Conservation (phyloP, 2,888 invertebrate genomes). For the Glyphotaelius pellucidus region DNA sequence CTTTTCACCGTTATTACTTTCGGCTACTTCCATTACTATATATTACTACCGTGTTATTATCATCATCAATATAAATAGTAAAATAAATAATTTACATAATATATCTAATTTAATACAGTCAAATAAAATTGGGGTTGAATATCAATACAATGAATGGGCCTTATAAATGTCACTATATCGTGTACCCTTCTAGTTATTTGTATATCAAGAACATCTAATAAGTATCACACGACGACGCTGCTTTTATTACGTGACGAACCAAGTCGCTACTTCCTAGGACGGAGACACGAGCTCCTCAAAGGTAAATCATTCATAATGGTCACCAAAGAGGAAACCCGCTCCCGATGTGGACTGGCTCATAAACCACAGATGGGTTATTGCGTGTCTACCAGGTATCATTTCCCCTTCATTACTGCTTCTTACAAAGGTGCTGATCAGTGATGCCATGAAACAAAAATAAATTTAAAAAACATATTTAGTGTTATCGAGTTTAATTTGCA, state of each 20-base stretch:
- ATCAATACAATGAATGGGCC: not conserved
- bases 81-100: no score
- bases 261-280: not conserved
- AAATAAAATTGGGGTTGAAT: not conserved
- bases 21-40: no score
- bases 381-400: not conserved
- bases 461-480: no score
- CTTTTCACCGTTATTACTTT: no score
- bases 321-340: not conserved
- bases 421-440: not conserved
- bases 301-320: constrained; percentile 41
- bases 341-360: not conserved
- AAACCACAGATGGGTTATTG: not conserved
- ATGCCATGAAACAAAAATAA: no score
- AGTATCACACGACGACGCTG: constrained; percentile 4
- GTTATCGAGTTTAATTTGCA: no score
- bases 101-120: no score
- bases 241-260: constrained; percentile 40
- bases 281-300: constrained; percentile 28
- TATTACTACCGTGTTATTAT: no score
- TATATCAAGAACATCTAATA: not conserved
- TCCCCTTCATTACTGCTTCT: not conserved
- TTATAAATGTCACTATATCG: not conserved
- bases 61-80: no score
- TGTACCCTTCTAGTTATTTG: not conserved